Conservation (phyloP, 2,113 vertebrate species). For the Labeo rohita region DNA sequence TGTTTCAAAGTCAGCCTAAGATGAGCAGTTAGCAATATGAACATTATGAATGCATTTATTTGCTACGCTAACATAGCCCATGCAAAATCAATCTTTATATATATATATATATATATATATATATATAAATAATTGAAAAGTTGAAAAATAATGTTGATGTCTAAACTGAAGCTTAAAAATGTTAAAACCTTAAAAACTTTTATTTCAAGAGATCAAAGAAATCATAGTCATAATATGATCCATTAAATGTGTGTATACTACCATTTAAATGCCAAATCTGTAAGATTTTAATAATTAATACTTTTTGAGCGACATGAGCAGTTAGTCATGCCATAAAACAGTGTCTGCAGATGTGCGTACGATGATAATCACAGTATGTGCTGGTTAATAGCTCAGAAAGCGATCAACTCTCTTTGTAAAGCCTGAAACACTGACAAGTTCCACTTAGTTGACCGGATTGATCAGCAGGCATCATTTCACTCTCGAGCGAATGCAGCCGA, state of each 20-base stretch:
- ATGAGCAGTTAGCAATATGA: too few relatives aligned
- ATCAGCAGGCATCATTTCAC: conserved; percentile 78
- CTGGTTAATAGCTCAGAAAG: conserved; percentile 78
- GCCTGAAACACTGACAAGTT: conserved; percentile 76
- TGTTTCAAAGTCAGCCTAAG: too few relatives aligned
- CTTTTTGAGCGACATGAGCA: not conserved
- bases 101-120: too few relatives aligned
- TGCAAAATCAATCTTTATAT: too few relatives aligned
- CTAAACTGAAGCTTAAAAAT: not conserved
- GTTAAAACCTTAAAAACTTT: not conserved
- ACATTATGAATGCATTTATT: too few relatives aligned
- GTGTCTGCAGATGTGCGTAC: not conserved
- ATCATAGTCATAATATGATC: not conserved
- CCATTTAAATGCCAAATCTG: too few relatives aligned
- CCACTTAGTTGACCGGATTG: conserved; percentile 80
- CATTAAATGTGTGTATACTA: too few relatives aligned
- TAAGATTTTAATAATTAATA: too few relatives aligned
- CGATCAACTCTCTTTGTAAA: conserved; percentile 75
- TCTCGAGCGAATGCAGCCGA: conserved; percentile 70
- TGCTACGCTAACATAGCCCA: too few relatives aligned
- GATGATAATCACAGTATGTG: conserved; percentile 60
- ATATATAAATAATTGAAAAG: too few relatives aligned
- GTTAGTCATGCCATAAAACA: not conserved
- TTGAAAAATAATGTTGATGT: not conserved
- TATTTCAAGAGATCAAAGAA: not conserved